Evolutionary conservation across 1,140 invertebrate species (phyloP).

Genomic region (Psilanteris sp.): DNA sequence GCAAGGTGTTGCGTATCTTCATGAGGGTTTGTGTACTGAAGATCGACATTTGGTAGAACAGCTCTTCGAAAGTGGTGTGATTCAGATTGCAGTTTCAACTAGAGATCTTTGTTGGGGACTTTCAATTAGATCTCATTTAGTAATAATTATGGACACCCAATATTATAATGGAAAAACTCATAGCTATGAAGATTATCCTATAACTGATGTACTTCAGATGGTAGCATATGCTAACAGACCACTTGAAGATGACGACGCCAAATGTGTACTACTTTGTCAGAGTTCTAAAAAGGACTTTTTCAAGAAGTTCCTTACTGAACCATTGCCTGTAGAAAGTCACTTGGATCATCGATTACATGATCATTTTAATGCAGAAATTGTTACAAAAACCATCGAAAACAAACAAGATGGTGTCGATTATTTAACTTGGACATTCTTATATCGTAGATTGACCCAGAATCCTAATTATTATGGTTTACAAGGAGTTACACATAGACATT

Average conservation of each 20-base stretch:
- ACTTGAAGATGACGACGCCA: constrained; percentile 93
- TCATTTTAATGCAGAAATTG: constrained; percentile 99
- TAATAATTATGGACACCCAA: constrained; percentile 98
- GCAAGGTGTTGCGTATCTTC: constrained; percentile 98
- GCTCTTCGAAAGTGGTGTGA: constrained; percentile 94
- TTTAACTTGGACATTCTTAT: constrained; percentile 99
- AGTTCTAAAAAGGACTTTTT: constrained; percentile 99
- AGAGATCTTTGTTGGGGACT: constrained; percentile 95
- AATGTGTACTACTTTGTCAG: constrained; percentile 98
- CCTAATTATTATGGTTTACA: constrained; percentile 99
- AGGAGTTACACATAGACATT: constrained; percentile 96
- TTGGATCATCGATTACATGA: constrained; percentile 98
- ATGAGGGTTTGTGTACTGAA: constrained; percentile 92
- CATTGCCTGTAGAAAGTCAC: constrained; percentile 98
- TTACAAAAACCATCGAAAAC: constrained; percentile 99
- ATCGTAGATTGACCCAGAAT: constrained; percentile 97
- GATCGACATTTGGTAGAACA: constrained; percentile 95
- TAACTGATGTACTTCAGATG: constrained; percentile 99
- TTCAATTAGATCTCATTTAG: constrained; percentile 92
- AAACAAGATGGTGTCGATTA: constrained; percentile 99
- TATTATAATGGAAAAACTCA: constrained; percentile 96
- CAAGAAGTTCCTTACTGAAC: constrained; percentile 99
- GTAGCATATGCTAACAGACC: constrained; percentile 95
- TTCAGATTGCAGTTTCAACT: constrained; percentile 96
- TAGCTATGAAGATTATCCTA: constrained; percentile 98